Evolutionary conservation across 2,797 vertebrate species (phyloP).

Genomic region (Anguilla pacifica): DNA sequence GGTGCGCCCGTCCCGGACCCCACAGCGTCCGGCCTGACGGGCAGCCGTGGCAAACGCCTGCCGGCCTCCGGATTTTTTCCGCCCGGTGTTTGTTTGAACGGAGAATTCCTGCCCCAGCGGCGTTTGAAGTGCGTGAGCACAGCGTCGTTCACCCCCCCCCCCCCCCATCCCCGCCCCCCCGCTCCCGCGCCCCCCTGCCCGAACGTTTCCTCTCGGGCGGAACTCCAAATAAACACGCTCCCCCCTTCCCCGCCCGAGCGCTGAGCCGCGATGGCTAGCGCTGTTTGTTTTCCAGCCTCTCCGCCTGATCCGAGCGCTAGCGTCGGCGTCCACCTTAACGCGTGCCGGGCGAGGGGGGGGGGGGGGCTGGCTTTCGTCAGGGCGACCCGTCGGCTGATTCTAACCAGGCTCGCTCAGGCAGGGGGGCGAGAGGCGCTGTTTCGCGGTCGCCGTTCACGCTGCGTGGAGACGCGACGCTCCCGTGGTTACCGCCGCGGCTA

Average conservation of each 20-base stretch:
- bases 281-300: conserved; percentile 65
- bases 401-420: neutral
- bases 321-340: neutral
- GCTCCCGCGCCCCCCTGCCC: conserved; percentile 18
- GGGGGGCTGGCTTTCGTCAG: neutral
- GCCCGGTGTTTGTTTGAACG: conserved; percentile 68
- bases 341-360: neutral
- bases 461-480: neutral
- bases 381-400: neutral
- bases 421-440: neutral
- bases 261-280: conserved; percentile 60
- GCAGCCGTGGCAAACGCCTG: neutral
- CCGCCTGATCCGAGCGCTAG: neutral
- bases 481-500: neutral
- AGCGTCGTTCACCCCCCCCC: conserved; percentile 30
- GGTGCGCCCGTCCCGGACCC: neutral
- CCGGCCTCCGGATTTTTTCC: conserved; percentile 58
- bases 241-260: conserved; percentile 49
- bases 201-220: conserved; percentile 60
- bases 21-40: conserved; percentile 26
- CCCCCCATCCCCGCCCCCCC: neutral
- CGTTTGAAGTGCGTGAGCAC: conserved; percentile 29
- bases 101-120: conserved; percentile 60
- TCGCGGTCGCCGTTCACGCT: neutral
- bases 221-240: conserved; percentile 69